phyloP scores from a whole-genome alignment of 2,888 invertebrate genomes.

The Bugula neritina region DNA sequence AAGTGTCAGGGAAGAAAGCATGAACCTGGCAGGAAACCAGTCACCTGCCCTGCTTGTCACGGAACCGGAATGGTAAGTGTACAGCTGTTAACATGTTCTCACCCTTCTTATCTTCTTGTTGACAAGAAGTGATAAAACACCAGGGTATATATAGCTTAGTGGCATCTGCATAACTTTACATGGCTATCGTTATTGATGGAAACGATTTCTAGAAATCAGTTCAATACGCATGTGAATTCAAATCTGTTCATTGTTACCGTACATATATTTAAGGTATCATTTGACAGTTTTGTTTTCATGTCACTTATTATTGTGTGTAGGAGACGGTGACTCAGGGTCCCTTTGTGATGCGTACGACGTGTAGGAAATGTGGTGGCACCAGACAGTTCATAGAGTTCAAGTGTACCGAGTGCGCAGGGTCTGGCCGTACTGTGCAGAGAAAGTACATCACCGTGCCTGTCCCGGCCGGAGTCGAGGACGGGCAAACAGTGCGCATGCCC shows the following conservation, averaged over 20 bases:
- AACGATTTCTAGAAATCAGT: too few species aligned
- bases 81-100: neutral
- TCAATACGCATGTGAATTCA: too few species aligned
- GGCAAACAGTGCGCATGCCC: conserved; percentile 89
- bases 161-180: too few species aligned
- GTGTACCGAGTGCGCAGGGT: conserved; percentile 81
- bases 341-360: conserved; percentile 93
- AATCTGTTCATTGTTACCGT: too few species aligned
- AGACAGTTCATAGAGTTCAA: conserved; percentile 82
- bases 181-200: too few species aligned
- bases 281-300: too few species aligned
- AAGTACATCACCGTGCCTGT: conserved; percentile 86
- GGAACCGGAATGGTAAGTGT: conserved; percentile 76
- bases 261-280: too few species aligned
- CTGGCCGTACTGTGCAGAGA: conserved; percentile 77
- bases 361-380: conserved; percentile 64
- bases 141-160: too few species aligned
- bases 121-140: too few species aligned
- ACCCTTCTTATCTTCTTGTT: too few species aligned
- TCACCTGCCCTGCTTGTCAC: conserved; percentile 84
- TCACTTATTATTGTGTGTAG: too few species aligned
- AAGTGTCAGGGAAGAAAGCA: conserved; percentile 79
- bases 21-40: conserved; percentile 84
- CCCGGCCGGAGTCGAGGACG: conserved; percentile 88
- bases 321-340: conserved; percentile 65